Evolutionary conservation across 1,140 invertebrate species (phyloP).

Genomic region (Drosophila bifasciata): DNA sequence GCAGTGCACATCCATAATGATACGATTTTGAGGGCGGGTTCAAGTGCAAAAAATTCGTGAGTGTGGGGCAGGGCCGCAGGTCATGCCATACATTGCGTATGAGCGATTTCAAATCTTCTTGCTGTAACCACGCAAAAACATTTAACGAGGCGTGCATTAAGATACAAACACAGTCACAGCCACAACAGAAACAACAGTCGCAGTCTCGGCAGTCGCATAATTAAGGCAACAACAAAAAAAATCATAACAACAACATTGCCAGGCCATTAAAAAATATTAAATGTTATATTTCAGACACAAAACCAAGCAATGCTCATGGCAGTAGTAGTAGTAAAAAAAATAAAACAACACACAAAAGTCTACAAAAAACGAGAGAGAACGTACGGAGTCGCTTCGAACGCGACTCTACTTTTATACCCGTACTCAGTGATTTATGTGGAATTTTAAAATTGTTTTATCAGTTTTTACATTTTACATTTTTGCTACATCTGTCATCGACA

Average conservation of each 20-base stretch:
- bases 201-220: conserved; percentile 14
- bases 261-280: conserved; percentile 75
- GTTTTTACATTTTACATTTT: no score
- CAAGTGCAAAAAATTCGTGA: conserved; percentile 62
- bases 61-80: conserved; percentile 40
- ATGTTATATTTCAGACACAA: conserved; percentile 70
- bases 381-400: no score
- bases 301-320: conserved; percentile 12
- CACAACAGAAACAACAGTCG: conserved; percentile 33
- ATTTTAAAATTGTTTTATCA: no score
- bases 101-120: conserved; percentile 64
- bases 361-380: no score
- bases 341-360: conserved; percentile 21
- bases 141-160: conserved; percentile 81
- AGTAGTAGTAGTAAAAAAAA: conserved; percentile 12
- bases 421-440: no score
- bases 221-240: conserved; percentile 31
- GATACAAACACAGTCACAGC: conserved; percentile 45
- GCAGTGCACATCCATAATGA: conserved; percentile 47
- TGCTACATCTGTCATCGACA: no score
- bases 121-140: conserved; percentile 54
- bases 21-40: conserved; percentile 43
- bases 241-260: conserved; percentile 37
- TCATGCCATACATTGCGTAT: conserved; percentile 75
- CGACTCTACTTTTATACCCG: no score